phyloP scores from a whole-genome alignment of 2,888 invertebrate species.

The Limnephilus rhombicus region DNA sequence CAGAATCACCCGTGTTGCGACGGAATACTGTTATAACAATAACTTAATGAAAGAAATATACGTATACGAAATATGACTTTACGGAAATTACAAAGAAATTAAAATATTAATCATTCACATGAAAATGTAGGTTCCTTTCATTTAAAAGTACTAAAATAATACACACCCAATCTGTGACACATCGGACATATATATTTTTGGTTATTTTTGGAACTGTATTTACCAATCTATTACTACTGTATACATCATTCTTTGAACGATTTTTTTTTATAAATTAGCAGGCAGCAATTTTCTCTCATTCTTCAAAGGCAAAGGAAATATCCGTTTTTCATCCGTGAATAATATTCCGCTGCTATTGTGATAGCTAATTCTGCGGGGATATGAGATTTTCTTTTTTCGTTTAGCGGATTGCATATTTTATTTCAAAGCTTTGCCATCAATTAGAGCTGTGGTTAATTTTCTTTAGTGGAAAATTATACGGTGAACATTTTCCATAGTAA shows the following conservation, averaged over 20 bases:
- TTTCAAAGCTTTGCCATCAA: background rate
- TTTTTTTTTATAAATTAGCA: background rate
- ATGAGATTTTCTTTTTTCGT: background rate
- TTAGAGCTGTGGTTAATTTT: background rate
- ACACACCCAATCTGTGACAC: too few species aligned
- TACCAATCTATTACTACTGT: background rate
- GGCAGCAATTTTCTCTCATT: background rate
- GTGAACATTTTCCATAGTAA: background rate
- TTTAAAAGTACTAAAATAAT: too few species aligned
- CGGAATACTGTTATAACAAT: too few species aligned
- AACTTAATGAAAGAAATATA: too few species aligned
- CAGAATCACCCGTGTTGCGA: too few species aligned
- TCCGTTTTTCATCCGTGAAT: constrained; percentile 1
- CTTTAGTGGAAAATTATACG: background rate
- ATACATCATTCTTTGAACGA: background rate
- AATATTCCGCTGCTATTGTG: background rate
- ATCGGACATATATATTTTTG: background rate
- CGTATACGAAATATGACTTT: too few species aligned
- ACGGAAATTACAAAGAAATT: too few species aligned
- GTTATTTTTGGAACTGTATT: background rate
- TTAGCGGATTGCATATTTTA: background rate
- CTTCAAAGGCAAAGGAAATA: constrained; percentile 1
- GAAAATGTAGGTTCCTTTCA: too few species aligned
- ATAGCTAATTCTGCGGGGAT: constrained; percentile 1
- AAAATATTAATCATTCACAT: too few species aligned